Evolutionary conservation across 2,888 invertebrate species (phyloP), one percentile per base, ranked within the genome.

Genomic region (Subacronicta megacephala): DNA sequence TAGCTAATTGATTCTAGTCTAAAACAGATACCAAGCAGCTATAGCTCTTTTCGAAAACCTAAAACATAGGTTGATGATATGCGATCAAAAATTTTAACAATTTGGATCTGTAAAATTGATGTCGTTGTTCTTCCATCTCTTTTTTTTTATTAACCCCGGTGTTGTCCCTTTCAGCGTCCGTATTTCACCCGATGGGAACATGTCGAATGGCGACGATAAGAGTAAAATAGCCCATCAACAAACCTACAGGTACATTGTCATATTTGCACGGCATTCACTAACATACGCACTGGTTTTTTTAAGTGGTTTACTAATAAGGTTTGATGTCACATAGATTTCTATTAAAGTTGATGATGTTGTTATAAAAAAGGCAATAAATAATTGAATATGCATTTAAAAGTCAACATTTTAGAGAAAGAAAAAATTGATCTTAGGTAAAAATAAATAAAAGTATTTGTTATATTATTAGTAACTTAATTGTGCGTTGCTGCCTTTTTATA

Each of bases 201-300:
- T 96, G 84, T 95, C 95, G 66, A 95, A 95, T 90, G 95, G 95
- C 84, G 95, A 95, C 77, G 96, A 96, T 87, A 96, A 96, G 91
- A 93, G 93, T 95, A 92, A 95, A 95, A 90, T 95, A 95, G 83
- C 94, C 95, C 87, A 96, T 92, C 96, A 96, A 85, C 97, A 97
- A 93, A 97, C 97, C 58, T 97, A 97, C 95, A 96, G 96, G 96
- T 96, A 95, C 87, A 92, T 91, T 82, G 46, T 79, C 73, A 68
- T 63, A 44, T 75, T 66, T 13, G 67, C 78, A 76, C 76, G 38
- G 59, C 73, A 70, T 55, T 78, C 76, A 76, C 76, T 75, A 59
- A 78, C 76, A 76, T 78, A 56, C 50, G 73, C 76, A 76, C 76
- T 57, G 40, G 55, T 46, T 51, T 67, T 36, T 54, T 53, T 4